Evolutionary conservation across 1,140 invertebrate genomes (phyloP).

Genomic region (Dolichoris vasculosae): DNA sequence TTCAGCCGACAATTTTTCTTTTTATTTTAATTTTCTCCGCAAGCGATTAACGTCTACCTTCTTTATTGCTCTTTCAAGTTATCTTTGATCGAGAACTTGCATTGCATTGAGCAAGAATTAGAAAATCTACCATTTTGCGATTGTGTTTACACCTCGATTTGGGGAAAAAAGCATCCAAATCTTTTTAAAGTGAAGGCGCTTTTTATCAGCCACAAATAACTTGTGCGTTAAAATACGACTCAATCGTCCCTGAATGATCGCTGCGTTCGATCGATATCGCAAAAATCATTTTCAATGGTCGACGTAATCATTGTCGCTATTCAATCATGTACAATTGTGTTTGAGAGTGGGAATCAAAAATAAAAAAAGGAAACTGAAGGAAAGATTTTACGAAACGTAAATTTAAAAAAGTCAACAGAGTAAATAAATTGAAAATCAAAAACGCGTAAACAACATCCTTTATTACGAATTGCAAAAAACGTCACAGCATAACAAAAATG

Average conservation of each 20-base stretch:
- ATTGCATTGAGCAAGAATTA: conserved; percentile 14
- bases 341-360: conserved; percentile 13
- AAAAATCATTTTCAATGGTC: conserved; percentile 4
- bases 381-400: not conserved
- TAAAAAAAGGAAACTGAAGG: not conserved
- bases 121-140: conserved; percentile 34
- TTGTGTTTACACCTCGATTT: not conserved
- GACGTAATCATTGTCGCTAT: not conserved
- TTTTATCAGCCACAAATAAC: conserved; percentile 36
- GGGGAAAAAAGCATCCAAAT: conserved; percentile 24
- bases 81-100: not conserved
- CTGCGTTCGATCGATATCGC: conserved; percentile 3
- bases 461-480: conserved; percentile 36
- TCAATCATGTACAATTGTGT: not conserved
- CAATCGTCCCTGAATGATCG: conserved; percentile 18
- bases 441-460: conserved; percentile 34
- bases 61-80: conserved; percentile 32
- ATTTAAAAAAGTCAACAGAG: conserved; percentile 34
- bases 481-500: conserved; percentile 31
- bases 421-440: conserved; percentile 40
- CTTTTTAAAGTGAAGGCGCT: conserved; percentile 4
- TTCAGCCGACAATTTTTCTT: conserved; percentile 6
- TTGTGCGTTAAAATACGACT: conserved; percentile 40
- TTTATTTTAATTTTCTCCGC: conserved; percentile 5
- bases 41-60: not conserved